Base-by-base conservation (phyloP, 2,888 invertebrate species). In the Sialis fuliginosa region DNA sequence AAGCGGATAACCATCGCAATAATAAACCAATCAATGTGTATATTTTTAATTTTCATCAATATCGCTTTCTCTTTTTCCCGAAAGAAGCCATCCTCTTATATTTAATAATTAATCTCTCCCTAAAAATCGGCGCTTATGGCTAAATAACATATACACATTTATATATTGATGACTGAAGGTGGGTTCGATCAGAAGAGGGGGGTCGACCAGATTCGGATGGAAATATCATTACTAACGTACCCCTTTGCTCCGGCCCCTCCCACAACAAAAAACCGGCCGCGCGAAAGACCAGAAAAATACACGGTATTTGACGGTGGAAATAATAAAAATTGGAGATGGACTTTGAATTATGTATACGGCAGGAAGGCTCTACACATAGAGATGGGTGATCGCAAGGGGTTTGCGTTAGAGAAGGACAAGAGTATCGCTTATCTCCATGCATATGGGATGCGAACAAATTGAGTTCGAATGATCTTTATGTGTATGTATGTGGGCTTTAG, bases 281-380 rank as follows among this genome's bases (percentile, higher is more conserved):
- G 61, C 64, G 64, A 64, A 62, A 64, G 63, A 48, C 63, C 64
- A 63, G 64, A 63, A 65, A 65, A 64, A 65, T 64, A 63, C 62
- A 64, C 64, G 61, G 64, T 64, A 65, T 64, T 65, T 65, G 63
- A 65, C 64, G 63, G 64, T 63, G 64, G 64, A 64, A 65, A 65
- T 65, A 65, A 66, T 65, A 65, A 65, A 66, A 66, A 65, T 65
- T 65, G 62, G 65, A 65, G 63, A 65, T 65, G 65, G 65, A 65
- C 63, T 63, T 64, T 66, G 65, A 65, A 66, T 66, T 65, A 66
- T 66, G 65, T 64, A 65, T 63, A 61, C 63, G 63, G 58, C 58
- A 46, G 22, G 37, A 45, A 44, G 42, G 46, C 46, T 22, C 22
- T 22, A 22, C 22, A 22, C 22, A 50, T 41, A 54, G 57, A 57